phyloP scores from a whole-genome alignment of 1,140 invertebrate genomes.

The Pteromalus puparum region DNA sequence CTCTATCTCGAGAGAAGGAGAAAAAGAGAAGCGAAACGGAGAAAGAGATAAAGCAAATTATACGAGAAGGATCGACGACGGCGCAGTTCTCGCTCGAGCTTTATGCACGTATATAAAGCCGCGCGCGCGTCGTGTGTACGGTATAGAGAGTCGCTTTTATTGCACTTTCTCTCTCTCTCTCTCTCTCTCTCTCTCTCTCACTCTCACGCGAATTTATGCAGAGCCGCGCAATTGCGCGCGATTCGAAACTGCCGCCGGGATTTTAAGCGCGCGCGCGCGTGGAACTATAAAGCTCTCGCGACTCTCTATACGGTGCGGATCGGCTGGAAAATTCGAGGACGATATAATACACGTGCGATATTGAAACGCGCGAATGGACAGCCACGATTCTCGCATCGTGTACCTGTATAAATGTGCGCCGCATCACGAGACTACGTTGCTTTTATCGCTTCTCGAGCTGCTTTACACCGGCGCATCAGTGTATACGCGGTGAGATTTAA shows the following conservation, averaged over 20 bases:
- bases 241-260: neutral
- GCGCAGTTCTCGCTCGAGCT: neutral
- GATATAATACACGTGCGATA: too few species aligned
- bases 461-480: neutral
- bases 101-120: neutral
- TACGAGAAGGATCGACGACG: neutral
- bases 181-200: neutral
- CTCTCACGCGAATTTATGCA: constrained; percentile 22
- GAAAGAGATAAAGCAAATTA: constrained; percentile 1
- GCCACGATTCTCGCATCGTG: too few species aligned
- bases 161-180: neutral
- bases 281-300: neutral
- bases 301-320: neutral
- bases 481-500: neutral
- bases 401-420: too few species aligned
- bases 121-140: neutral
- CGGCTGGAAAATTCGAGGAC: neutral
- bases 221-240: neutral
- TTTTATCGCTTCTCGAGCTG: neutral
- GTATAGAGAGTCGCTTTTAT: constrained; percentile 2
- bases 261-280: neutral
- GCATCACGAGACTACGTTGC: neutral
- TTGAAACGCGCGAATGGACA: neutral
- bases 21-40: neutral
- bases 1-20: neutral